Base-by-base conservation (phyloP, 2,113 vertebrate species). In the Phyllostomus discolor region DNA sequence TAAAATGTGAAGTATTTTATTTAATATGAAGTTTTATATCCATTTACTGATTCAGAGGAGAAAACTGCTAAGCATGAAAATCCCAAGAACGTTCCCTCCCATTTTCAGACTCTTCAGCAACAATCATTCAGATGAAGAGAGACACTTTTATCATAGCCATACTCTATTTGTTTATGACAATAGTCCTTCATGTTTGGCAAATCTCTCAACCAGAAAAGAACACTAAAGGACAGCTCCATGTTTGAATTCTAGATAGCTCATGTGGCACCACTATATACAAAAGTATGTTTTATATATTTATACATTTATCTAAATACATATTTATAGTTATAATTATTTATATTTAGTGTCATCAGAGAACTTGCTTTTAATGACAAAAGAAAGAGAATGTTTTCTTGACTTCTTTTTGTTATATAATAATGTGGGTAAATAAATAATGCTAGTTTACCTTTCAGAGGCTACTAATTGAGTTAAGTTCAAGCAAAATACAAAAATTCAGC, bases 1-100 rank as follows among this genome's bases (percentile, higher is more conserved):
- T 96, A 76, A 90, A 90, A 62, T 78, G 66, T 50, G 4, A 92
- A 95, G 88, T 70, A 81, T 46, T 81, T 75, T 76, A 66, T 15
- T 75, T 80, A 80, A 83, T 33, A 84, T 84, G 43, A 70, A 73
- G 7, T 64, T 91, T 82, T 78, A 10, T 4, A 10, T 38, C 12
- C 89, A 73, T 52, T 91, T 93, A 59, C 10, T 72, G 10, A 94
- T 62, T 85, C 59, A 43, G 70, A 66, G 62, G 43, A 48, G 43
- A 59, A 81, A 93, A 66, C 1, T 10, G 0, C 64, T 75, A 86
- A 76, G 14, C 31, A 80, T 35, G 28, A 75, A 87, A 75, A 3
- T 80, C n/a, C n/a, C 28, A 89, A 59, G 15, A 95, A 67, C 43
- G 52, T 0, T 10, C 33, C 70, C 26, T 54, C 20, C 9, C 15